Base-by-base conservation (phyloP, 2,113 vertebrate species). In the Bettongia penicillata region DNA sequence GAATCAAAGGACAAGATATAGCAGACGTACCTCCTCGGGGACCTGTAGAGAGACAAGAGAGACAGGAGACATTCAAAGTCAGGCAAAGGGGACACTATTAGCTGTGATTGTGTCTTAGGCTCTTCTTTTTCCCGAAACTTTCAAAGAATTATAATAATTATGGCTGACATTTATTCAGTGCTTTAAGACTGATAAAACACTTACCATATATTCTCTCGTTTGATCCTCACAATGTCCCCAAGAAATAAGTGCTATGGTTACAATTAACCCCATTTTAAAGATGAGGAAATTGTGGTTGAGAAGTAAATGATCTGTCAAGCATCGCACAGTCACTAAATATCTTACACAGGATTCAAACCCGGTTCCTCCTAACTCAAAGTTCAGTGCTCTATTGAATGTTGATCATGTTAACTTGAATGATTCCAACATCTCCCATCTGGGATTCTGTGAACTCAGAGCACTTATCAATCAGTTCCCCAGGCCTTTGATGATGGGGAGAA, bases 21-120 rank as follows among this genome's bases (percentile, higher is more conserved):
- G 28, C 91, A 0, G 95, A 98, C 98, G 0, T 98, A 99, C 99
- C 99, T 99, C 98, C 19, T 97, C 98, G 0, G 99, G 99, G 91
- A 99, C 98, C 99, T 99, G 98, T 94, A 94, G 90, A 92, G 93
- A 96, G 23, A 96, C 97, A 97, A 91, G 77, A 95, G n/a, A 95
- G 14, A 23, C 9, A 7, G 0, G 50, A 23, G 61, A 68, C 19
- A 49, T 5, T 96, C 89, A 96, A 9, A 23, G 11, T 23, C 22
- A 1, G 19, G 93, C 94, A 93, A 47, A 5, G 47, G n/a, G 8
- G 43, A 37, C 2, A 47, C 37, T 51, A 0, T 0, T 91, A 37
- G 5, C 25, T 37, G 22, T 0, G 10, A 8, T 53, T 7, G 48
- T 61, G 52, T 52, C 93, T 50, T n/a, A 1, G 51, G 24, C 50